These are phyloP conservation scores for Hapalemur alaotrensis DNA, from an alignment of 2,797 vertebrate genomes.

Conservation along the genomic window DNA sequence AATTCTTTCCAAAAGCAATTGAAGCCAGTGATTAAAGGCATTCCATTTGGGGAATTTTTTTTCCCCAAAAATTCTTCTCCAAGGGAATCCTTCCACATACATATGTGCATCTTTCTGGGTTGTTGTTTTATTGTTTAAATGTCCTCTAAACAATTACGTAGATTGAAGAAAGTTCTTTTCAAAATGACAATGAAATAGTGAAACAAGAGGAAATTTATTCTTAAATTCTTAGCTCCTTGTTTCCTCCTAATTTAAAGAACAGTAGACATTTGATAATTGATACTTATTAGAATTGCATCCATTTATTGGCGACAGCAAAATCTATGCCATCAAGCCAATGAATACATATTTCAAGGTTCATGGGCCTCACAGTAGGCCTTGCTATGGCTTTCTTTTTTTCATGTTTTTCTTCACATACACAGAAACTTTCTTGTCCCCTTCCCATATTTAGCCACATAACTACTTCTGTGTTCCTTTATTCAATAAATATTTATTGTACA, in stretches of 20 bases:
- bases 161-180: neutral
- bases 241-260: neutral
- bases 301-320: neutral
- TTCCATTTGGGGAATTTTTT: neutral
- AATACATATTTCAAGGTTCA: neutral
- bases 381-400: neutral
- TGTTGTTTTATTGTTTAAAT: neutral
- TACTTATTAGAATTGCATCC: neutral
- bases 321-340: neutral
- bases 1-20: neutral
- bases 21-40: neutral
- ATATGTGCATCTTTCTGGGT: neutral
- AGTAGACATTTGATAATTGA: neutral
- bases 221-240: neutral
- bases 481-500: neutral
- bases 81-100: neutral
- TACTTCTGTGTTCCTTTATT: neutral
- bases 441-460: neutral
- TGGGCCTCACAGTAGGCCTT: neutral
- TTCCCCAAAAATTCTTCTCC: neutral
- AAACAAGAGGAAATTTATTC: neutral
- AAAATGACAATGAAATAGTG: neutral
- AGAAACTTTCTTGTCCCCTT: neutral
- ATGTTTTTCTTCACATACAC: neutral
- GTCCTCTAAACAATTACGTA: neutral